Conservation (phyloP, 2,797 vertebrate species). For the Yasuhikotakia modesta region DNA sequence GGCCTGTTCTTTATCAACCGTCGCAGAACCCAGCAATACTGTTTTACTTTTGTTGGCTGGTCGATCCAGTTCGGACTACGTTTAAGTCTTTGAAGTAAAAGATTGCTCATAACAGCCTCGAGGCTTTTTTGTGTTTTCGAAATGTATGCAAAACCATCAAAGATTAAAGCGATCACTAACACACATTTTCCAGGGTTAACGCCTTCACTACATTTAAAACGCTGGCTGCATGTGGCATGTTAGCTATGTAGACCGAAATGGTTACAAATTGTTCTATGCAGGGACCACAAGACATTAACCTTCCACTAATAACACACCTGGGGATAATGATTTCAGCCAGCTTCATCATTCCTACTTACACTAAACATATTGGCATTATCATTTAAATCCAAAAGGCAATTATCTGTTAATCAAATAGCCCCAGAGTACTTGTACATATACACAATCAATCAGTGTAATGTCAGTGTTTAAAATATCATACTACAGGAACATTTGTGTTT, state of each 20-base stretch:
- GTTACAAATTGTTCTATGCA: conserved; percentile 79
- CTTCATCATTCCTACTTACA: conserved; percentile 42
- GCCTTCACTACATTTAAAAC: background rate
- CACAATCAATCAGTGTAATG: conserved; percentile 31
- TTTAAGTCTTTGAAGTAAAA: conserved; percentile 56
- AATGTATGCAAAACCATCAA: conserved; percentile 52
- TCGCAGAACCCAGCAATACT: conserved; percentile 64
- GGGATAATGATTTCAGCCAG: conserved; percentile 43
- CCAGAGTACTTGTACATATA: conserved; percentile 31
- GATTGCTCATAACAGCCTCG: conserved; percentile 45
- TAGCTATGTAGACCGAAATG: conserved; percentile 2
- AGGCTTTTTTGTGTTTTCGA: conserved; percentile 39
- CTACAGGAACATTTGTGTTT: conserved; percentile 5
- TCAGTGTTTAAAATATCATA: conserved; percentile 23
- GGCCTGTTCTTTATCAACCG: conserved; percentile 65
- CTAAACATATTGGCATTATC: conserved; percentile 48
- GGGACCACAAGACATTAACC: conserved; percentile 37
- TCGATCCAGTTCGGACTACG: conserved; percentile 59
- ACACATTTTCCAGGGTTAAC: conserved; percentile 9
- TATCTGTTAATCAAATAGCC: conserved; percentile 44
- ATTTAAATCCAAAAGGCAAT: conserved; percentile 50
- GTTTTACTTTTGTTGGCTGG: conserved; percentile 58
- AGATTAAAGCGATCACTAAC: conserved; percentile 32
- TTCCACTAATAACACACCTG: conserved; percentile 42
- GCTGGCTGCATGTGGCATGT: background rate